A percentile compares a stretch with the other conserved stretches of the same genome.
These are phyloP conservation scores for Amblyteles armatorius DNA, from an alignment of 2,888 invertebrate genomes.

Conservation along the genomic window DNA sequence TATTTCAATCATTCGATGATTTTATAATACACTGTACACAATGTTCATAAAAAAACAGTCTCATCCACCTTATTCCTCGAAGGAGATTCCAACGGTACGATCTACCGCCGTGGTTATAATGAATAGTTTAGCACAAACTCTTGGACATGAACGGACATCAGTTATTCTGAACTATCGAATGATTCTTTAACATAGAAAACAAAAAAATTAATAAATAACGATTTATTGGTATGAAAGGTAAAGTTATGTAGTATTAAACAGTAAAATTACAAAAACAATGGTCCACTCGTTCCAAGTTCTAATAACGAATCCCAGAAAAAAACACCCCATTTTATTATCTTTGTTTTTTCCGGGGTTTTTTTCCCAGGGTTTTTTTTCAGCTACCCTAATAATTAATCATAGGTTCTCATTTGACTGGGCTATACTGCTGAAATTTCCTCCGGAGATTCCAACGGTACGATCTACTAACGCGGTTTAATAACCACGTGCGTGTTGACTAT, in stretches of 20 bases:
- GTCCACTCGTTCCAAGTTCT: no score
- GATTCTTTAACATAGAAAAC: background rate
- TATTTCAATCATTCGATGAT: constrained; percentile 19
- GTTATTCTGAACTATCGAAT: background rate
- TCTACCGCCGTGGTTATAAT: background rate
- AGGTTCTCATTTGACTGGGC: constrained; percentile 30
- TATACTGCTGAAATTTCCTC: constrained; percentile 28
- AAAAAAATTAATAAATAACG: constrained; percentile 1
- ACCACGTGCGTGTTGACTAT: no score
- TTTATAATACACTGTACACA: constrained; percentile 64
- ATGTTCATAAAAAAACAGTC: constrained; percentile 45
- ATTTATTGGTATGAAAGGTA: background rate
- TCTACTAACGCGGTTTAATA: background rate
- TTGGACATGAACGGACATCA: background rate
- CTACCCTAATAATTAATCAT: no score
- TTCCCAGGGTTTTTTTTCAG: no score
- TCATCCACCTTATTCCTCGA: constrained; percentile 9
- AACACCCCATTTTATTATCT: no score
- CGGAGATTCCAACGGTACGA: constrained; percentile 37
- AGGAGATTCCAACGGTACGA: constrained; percentile 40
- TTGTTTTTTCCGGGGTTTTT: no score
- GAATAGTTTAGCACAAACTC: background rate
- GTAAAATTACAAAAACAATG: no score
- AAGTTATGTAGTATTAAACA: background rate
- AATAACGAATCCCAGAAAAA: no score